Evolutionary conservation across 2,113 vertebrate genomes (phyloP), one percentile per base, ranked within the genome.

Genomic region (Phasianus colchicus): DNA sequence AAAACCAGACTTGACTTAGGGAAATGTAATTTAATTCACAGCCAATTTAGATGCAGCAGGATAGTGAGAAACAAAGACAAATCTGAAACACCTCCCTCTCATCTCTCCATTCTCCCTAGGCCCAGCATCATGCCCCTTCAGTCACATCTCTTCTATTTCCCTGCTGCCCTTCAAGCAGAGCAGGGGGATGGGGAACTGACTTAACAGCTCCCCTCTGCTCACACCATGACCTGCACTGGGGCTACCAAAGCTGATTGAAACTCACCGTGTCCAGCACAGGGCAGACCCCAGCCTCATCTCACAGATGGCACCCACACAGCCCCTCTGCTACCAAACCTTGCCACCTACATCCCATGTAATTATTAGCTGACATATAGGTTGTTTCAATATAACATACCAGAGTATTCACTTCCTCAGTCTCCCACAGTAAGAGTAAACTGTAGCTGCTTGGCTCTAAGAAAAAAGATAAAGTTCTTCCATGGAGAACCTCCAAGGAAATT

Each of bases 151-250:
- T 42, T 77, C 30, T 25, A 30, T 25, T 66, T 75, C 14, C n/a
- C 10, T 9, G 38, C 1, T 8, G 18, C 21, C 17, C 58, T 34
- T 5, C n/a, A 14, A 34, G 21, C 20, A 9, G 58, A 38, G 15
- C 15, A 70, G 63, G 18, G 11, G 30, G 4, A 42, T 18, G 4
- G 6, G 12, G 10, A 17, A 61, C 9, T 2, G 5, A 9, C 52
- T 29, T 54, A 54, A 54, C 52, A 30, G 52, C 29, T 54, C 15
- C 4, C 69, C 27, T 29, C 8, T 1, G 19, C 50, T 58, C 14
- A 20, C 0, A 3, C 24, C 18, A 4, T 6, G 70, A 4, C 9
- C 11, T 47, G n/a, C 45, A 77, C 60, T 6, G 4, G 12, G 30
- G 29, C 34, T 1, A 0, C 60, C 15, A 24, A 34, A 36, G 58